phyloP scores from a whole-genome alignment of 2,888 invertebrate species.

The Cosmia trapezina region DNA sequence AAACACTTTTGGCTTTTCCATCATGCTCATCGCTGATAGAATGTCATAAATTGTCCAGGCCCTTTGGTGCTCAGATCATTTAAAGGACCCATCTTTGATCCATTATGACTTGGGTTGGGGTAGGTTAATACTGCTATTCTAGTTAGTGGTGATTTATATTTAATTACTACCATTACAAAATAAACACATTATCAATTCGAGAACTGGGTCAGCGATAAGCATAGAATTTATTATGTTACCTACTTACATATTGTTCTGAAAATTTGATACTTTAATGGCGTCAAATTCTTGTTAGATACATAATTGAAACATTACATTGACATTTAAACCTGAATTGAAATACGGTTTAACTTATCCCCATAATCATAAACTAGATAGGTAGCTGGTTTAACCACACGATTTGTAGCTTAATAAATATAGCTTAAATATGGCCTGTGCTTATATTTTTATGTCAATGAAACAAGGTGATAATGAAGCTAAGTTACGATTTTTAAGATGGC shows the following conservation, averaged over 20 bases:
- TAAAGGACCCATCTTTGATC: neutral
- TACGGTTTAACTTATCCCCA: neutral
- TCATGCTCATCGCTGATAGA: neutral
- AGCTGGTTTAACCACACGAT: slow-evolving; percentile 4
- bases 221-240: slow-evolving; percentile 9
- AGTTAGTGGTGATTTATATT: neutral
- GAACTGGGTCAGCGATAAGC: slow-evolving; percentile 39
- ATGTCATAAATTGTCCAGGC: neutral
- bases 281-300: neutral
- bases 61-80: neutral
- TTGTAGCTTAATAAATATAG: neutral
- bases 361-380: neutral
- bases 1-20: neutral
- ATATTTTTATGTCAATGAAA: slow-evolving; percentile 1
- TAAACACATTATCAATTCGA: neutral
- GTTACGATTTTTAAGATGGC: neutral
- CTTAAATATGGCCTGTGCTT: neutral
- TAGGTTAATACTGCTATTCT: neutral
- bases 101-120: neutral
- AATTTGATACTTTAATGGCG: slow-evolving; percentile 13
- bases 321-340: slow-evolving; percentile 19
- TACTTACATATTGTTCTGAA: slow-evolving; percentile 23
- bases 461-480: slow-evolving; percentile 2
- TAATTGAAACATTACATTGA: slow-evolving; percentile 11
- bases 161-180: slow-evolving; percentile 4